A percentile compares a stretch with the other conserved stretches of the same genome.
Conservation (phyloP, 2,888 invertebrate species). For the Tineola bisselliella region DNA sequence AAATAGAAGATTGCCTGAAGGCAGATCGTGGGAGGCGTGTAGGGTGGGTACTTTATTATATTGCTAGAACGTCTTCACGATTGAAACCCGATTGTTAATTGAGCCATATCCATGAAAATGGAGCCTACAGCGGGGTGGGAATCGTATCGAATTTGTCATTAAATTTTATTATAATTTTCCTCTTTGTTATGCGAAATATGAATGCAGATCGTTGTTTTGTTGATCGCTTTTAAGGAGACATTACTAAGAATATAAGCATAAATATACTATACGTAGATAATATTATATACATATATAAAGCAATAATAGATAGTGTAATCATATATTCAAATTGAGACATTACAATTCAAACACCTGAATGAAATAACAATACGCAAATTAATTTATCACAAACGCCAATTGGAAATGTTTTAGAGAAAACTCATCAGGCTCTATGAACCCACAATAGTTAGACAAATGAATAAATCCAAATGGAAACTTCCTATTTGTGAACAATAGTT, state of each 20-base stretch:
- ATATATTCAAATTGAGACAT: not conserved
- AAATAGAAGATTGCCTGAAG: slow-evolving; percentile 62
- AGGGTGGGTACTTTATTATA: slow-evolving; percentile 56
- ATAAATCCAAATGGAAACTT: slow-evolving; percentile 67
- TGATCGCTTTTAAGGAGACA: not conserved
- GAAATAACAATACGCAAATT: slow-evolving; percentile 2
- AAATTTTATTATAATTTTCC: slow-evolving; percentile 45
- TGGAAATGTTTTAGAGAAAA: slow-evolving; percentile 1
- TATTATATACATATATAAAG: not conserved
- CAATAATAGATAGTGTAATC: not conserved
- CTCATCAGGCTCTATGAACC: slow-evolving; percentile 22
- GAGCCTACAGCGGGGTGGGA: slow-evolving; percentile 43
- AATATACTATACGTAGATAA: not conserved
- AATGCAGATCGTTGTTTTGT: not conserved
- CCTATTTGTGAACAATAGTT: slow-evolving; percentile 66
- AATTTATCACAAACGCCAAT: slow-evolving; percentile 8
- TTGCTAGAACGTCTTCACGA: slow-evolving; percentile 60
- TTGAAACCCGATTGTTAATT: slow-evolving; percentile 69
- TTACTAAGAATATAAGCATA: not conserved
- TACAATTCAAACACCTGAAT: slow-evolving; percentile 4
- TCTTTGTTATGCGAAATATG: not conserved
- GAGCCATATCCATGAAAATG: slow-evolving; percentile 68
- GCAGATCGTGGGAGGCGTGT: slow-evolving; percentile 24
- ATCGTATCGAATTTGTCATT: slow-evolving; percentile 63
- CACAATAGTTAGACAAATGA: slow-evolving; percentile 66